A percentile compares a stretch with the other conserved stretches of the same genome.
Conservation (phyloP, 2,888 invertebrate species). For the Pharmacophagus antenor region DNA sequence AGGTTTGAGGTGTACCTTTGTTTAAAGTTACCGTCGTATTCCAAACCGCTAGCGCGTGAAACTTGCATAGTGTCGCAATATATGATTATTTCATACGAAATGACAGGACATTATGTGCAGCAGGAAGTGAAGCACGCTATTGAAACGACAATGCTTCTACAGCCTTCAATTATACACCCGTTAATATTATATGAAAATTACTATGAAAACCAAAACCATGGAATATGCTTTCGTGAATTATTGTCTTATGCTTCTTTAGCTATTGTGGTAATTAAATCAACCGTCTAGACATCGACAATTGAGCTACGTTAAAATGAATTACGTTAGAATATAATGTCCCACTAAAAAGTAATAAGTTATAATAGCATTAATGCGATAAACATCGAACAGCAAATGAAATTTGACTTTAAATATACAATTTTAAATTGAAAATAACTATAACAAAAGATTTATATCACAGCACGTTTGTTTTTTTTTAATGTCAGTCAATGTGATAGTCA, state of each 20-base stretch:
- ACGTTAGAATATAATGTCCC: background rate
- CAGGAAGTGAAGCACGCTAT: constrained; percentile 8
- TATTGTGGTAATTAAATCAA: background rate
- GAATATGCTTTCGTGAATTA: constrained; percentile 3
- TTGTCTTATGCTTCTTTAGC: background rate
- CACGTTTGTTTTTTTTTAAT: no score
- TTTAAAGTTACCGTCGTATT: background rate
- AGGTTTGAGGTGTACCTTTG: background rate
- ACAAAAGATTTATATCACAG: no score
- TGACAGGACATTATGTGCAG: constrained; percentile 4
- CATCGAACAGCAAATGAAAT: no score
- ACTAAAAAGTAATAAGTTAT: no score
- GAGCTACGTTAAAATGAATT: background rate
- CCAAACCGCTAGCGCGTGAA: background rate
- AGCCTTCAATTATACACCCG: constrained; percentile 15
- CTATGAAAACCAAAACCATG: constrained; percentile 4
- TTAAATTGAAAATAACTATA: no score
- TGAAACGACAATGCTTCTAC: constrained; percentile 14
- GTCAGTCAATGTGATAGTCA: no score
- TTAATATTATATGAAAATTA: constrained; percentile 3
- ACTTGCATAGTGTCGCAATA: constrained; percentile 1
- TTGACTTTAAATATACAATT: no score
- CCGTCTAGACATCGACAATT: constrained; percentile 19
- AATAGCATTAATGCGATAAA: no score
- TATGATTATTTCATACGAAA: constrained; percentile 3